Conservation (phyloP, 2,797 vertebrate species). For the Hirundo rustica region DNA sequence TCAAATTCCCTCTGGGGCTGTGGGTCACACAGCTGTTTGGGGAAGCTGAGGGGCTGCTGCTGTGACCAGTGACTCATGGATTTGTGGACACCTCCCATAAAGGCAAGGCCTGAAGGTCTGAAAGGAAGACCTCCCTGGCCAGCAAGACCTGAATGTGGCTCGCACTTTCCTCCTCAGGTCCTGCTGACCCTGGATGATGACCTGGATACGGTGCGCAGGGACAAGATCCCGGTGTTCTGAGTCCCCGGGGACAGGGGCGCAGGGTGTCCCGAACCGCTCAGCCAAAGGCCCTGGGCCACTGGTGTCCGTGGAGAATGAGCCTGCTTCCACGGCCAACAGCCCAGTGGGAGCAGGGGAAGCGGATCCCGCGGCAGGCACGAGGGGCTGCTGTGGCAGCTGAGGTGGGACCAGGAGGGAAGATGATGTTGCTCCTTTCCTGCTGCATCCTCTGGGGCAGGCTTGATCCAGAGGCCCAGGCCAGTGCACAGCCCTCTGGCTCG, state of each 20-base stretch:
- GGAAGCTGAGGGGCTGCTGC: neutral
- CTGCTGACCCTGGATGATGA: conserved; percentile 83
- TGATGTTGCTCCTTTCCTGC: accelerated
- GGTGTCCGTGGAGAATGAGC: neutral
- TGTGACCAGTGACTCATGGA: neutral
- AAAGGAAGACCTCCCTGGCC: neutral
- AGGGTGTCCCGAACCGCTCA: neutral
- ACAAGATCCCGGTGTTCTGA: conserved; percentile 83
- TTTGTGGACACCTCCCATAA: neutral
- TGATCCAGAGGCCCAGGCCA: neutral
- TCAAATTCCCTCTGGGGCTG: neutral
- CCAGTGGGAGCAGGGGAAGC: neutral
- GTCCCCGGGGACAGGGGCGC: neutral
- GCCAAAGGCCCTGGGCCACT: neutral
- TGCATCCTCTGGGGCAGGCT: neutral
- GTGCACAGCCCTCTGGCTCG: neutral
- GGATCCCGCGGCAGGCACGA: neutral
- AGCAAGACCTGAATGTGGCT: neutral
- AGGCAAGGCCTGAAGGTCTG: neutral
- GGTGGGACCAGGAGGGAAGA: neutral
- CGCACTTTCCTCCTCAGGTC: conserved; percentile 58
- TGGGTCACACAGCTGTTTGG: neutral
- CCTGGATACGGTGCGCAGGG: conserved; percentile 77
- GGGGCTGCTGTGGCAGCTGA: neutral
- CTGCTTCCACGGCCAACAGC: neutral